phyloP scores from a whole-genome alignment of 2,888 invertebrate genomes.

The Melinaea menophilus region DNA sequence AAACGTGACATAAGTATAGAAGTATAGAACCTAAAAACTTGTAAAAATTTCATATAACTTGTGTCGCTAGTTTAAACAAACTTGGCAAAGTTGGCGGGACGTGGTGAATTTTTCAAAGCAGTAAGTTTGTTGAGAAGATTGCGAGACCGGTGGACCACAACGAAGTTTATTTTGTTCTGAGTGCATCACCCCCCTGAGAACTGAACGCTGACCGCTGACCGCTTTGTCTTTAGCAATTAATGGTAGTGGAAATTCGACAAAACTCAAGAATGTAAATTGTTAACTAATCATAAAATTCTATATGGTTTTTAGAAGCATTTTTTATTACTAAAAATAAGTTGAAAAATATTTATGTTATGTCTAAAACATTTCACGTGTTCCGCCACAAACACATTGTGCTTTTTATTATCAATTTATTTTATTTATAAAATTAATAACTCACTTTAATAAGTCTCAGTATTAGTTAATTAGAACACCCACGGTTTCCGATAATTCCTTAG shows the following conservation, averaged over 20 bases:
- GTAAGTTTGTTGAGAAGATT: conserved; percentile 15
- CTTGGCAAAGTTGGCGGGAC: conserved; percentile 28
- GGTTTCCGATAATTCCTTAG: conserved; percentile 5
- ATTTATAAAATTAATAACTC: background rate
- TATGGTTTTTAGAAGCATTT: background rate
- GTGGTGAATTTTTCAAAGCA: conserved; percentile 35
- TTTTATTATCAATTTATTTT: background rate
- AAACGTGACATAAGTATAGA: conserved; percentile 9
- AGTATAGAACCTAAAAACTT: conserved; percentile 18
- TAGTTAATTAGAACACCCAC: conserved; percentile 28
- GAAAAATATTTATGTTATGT: background rate
- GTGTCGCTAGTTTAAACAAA: conserved; percentile 28
- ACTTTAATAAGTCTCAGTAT: conserved; percentile 4
- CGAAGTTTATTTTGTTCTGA: conserved; percentile 18
- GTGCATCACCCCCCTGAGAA: conserved; percentile 16
- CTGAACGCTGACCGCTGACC: conserved; percentile 16
- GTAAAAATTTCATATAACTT: conserved; percentile 33
- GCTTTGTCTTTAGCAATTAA: conserved; percentile 14
- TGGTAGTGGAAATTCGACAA: conserved; percentile 4
- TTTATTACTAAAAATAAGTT: too few species aligned
- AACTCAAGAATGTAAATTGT: background rate
- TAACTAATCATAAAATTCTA: background rate
- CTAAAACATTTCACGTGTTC: too few species aligned
- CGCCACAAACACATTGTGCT: background rate
- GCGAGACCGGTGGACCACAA: conserved; percentile 9